Evolutionary conservation across 64 coral and sea anemone genomes (phyloP).

Genomic region (Trachythela sp.): DNA sequence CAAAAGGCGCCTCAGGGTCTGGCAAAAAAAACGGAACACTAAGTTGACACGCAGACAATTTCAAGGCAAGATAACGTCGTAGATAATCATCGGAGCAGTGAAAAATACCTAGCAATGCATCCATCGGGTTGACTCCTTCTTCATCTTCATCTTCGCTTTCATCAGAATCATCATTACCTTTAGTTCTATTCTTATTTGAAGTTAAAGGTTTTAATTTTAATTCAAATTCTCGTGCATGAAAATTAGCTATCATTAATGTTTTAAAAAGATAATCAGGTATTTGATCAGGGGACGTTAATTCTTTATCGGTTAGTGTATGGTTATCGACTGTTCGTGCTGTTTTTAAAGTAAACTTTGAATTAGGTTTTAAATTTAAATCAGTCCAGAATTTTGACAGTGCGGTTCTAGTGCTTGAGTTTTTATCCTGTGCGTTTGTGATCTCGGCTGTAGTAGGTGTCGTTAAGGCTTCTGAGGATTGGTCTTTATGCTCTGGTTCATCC

Average conservation of each 20-base stretch:
- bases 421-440: too few relatives aligned
- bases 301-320: background rate
- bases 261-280: background rate
- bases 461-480: too few relatives aligned
- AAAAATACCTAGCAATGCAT: background rate
- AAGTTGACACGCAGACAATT: background rate
- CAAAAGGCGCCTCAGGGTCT: background rate
- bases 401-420: too few relatives aligned
- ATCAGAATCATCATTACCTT: background rate
- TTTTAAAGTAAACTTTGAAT: background rate
- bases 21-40: background rate
- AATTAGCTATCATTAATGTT: background rate
- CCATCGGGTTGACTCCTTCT: background rate
- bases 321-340: background rate
- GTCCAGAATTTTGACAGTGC: too few relatives aligned
- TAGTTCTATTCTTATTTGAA: background rate
- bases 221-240: background rate
- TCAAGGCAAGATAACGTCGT: background rate
- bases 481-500: too few relatives aligned
- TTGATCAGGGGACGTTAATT: background rate
- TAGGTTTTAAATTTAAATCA: background rate
- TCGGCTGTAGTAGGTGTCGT: too few relatives aligned
- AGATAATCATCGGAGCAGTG: background rate
- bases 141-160: background rate
- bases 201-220: too few relatives aligned